These are phyloP conservation scores for Neopipo cinnamomea DNA, from an alignment of 2,113 vertebrate species.

Conservation along the genomic window DNA sequence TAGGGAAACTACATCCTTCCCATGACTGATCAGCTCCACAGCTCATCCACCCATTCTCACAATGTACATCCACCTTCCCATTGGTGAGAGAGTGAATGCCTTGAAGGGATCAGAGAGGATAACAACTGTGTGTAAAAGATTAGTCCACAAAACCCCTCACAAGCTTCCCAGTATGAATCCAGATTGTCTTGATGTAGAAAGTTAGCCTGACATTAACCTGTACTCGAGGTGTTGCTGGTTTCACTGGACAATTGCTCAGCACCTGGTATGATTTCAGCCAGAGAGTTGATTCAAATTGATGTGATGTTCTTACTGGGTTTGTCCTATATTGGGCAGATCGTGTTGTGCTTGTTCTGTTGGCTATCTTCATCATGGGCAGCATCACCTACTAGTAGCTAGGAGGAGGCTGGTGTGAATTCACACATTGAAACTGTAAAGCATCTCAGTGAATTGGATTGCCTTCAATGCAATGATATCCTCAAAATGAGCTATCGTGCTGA, in stretches of 20 bases:
- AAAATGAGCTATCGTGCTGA: not conserved
- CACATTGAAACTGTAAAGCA: not conserved
- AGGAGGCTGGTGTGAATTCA: not conserved
- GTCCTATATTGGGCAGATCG: not conserved
- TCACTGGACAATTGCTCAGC: not conserved
- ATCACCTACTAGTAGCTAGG: not conserved
- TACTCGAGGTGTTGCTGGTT: not conserved
- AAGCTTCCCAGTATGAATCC: not conserved
- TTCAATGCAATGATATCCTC: not conserved
- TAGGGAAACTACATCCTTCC: not conserved
- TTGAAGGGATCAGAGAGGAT: not conserved
- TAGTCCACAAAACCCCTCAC: not conserved
- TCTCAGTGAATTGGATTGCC: not conserved
- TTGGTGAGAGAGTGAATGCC: fast-evolving
- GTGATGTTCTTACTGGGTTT: not conserved
- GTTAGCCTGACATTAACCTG: not conserved
- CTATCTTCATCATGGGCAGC: not conserved
- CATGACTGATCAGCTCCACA: not conserved
- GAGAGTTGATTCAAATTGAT: not conserved
- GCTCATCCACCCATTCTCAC: not conserved
- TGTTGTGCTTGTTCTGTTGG: not conserved
- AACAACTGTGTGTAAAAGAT: not conserved
- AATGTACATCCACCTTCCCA: not conserved
- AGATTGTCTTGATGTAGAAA: not conserved
- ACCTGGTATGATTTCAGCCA: not conserved